Percentiles rank a stretch among this genome's conserved stretches.
These are phyloP conservation scores for Chloroceryle amazona DNA, from an alignment of 2,797 vertebrate species.

Conservation along the genomic window DNA sequence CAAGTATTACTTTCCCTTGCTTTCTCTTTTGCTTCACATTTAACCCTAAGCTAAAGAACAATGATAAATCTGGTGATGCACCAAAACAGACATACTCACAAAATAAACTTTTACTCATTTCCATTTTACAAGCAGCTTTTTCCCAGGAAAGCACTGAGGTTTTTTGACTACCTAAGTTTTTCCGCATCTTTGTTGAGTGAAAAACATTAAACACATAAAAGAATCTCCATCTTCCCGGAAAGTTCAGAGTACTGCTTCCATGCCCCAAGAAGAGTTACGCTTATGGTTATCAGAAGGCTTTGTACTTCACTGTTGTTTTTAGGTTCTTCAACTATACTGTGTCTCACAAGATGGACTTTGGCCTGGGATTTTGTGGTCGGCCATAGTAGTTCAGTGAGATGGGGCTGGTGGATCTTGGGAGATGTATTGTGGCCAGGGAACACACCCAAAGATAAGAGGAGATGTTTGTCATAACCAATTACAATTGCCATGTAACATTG, in stretches of 20 bases:
- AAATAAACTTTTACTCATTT: not conserved
- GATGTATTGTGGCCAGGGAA: not conserved
- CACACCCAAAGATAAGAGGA: not conserved
- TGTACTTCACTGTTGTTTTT: not conserved
- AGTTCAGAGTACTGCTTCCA: not conserved
- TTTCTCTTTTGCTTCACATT: not conserved
- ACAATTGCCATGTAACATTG: not conserved
- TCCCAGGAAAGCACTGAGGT: not conserved
- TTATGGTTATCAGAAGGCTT: not conserved
- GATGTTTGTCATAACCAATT: not conserved
- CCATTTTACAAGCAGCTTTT: not conserved
- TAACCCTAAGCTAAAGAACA: not conserved
- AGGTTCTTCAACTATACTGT: not conserved
- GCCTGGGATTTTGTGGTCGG: not conserved
- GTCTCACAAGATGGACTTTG: not conserved
- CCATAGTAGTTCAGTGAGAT: not conserved
- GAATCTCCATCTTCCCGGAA: not conserved
- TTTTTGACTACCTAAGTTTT: not conserved
- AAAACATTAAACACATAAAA: not conserved
- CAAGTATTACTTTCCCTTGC: not conserved
- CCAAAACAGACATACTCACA: not conserved
- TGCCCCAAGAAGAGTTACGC: not conserved
- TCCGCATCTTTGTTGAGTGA: not conserved
- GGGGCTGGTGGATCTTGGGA: not conserved
- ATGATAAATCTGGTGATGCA: not conserved